Evolutionary conservation across 2,888 invertebrate species (phyloP).

Genomic region (Acrobasis suavella): DNA sequence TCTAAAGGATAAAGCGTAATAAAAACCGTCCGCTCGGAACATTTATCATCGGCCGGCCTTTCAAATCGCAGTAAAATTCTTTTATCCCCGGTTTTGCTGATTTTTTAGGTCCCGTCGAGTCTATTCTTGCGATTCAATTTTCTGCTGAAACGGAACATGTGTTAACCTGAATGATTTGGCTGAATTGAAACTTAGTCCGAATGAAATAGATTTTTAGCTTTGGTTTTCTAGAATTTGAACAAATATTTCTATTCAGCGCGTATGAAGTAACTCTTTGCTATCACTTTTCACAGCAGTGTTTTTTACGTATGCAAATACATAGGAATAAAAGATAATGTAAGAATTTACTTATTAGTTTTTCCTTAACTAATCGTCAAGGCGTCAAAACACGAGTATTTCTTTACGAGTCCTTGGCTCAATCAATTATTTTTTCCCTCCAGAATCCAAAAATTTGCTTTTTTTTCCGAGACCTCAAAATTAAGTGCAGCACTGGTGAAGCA

Average conservation of each 20-base stretch:
- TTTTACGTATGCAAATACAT: no score
- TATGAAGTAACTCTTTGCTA: no score
- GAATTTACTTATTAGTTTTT: no score
- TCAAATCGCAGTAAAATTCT: constrained; percentile 7
- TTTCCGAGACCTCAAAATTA: no score
- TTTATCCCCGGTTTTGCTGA: constrained; percentile 5
- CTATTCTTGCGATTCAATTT: constrained; percentile 2
- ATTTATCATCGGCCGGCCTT: constrained; percentile 16
- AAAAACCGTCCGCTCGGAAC: neutral
- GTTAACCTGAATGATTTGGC: constrained; percentile 1
- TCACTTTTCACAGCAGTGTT: no score
- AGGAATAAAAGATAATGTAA: no score
- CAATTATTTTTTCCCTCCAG: no score
- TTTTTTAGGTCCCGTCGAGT: neutral
- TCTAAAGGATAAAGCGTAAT: constrained; percentile 8
- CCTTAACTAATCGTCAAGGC: no score
- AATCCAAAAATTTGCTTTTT: no score
- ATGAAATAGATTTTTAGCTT: neutral
- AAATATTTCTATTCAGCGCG: neutral
- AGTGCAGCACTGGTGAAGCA: no score
- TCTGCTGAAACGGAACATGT: constrained; percentile 3
- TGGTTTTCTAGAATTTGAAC: neutral
- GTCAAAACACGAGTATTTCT: no score
- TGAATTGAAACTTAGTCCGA: neutral
- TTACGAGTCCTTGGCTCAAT: no score